Conservation (phyloP, 2,888 invertebrate species). For the Oxyteleia sp. region DNA sequence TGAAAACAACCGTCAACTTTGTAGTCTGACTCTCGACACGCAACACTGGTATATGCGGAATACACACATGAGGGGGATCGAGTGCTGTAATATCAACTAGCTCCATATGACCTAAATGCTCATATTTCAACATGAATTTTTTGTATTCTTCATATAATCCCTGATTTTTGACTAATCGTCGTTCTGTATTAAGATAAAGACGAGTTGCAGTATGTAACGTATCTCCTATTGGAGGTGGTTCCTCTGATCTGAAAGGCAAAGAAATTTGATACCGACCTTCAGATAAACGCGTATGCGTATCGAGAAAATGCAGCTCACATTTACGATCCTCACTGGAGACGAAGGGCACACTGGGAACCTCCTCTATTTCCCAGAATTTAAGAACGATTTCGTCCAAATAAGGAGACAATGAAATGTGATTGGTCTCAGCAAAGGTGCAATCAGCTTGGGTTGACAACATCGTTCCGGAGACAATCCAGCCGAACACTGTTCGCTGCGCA, state of each 20-base stretch:
- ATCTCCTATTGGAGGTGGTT: not conserved
- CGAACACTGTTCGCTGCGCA: constrained; percentile 3
- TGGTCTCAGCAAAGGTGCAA: not conserved
- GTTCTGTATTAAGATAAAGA: not conserved
- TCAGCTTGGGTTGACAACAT: not conserved
- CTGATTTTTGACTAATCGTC: constrained; percentile 63
- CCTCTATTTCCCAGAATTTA: constrained; percentile 10
- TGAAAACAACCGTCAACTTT: constrained; percentile 48
- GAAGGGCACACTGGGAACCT: not conserved
- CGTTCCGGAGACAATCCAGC: not conserved
- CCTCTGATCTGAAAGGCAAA: constrained; percentile 8
- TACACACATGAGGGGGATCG: not conserved
- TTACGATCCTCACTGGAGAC: not conserved
- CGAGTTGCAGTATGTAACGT: not conserved
- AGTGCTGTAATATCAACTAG: not conserved
- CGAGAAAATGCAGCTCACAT: not conserved
- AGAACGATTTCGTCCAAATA: not conserved
- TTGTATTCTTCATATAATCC: constrained; percentile 68
- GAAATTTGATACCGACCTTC: constrained; percentile 3
- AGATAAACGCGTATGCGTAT: not conserved
- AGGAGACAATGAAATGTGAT: not conserved
- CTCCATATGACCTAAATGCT: not conserved
- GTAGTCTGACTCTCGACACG: constrained; percentile 51
- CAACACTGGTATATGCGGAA: constrained; percentile 64
- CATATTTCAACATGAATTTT: constrained; percentile 36